Evolutionary conservation across 2,888 invertebrate species (phyloP).

Genomic region (Drosophila peninsularis): DNA sequence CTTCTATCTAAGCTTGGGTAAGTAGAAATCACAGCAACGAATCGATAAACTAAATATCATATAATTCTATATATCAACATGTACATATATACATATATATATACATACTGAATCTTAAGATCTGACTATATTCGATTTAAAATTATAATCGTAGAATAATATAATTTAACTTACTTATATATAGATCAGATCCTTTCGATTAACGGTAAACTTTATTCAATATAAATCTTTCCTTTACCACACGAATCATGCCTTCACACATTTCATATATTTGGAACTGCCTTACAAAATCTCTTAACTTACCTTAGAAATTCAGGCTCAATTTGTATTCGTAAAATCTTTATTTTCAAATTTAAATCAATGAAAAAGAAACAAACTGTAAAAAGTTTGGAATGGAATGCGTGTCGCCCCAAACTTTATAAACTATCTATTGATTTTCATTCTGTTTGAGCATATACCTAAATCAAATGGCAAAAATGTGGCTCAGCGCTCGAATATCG

Average conservation of each 20-base stretch:
- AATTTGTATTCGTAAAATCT: background rate
- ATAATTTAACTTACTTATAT: no score
- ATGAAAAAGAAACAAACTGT: background rate
- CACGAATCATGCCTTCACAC: no score
- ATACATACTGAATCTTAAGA: no score
- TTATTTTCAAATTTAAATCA: background rate
- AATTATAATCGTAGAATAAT: no score
- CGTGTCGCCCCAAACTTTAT: background rate
- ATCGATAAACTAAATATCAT: no score
- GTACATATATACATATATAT: no score
- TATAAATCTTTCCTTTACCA: no score
- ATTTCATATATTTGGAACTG: background rate
- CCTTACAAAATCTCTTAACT: background rate
- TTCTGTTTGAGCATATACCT: background rate
- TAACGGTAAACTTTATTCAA: no score
- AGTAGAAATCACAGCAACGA: constrained; percentile 40
- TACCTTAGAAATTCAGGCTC: background rate
- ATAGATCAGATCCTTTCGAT: no score
- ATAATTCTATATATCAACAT: no score
- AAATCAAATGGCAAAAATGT: constrained; percentile 11
- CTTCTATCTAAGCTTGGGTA: constrained; percentile 84
- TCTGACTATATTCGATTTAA: no score
- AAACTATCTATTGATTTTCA: constrained; percentile 1
- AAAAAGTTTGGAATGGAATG: background rate
- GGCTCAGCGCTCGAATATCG: constrained; percentile 27